A percentile compares a stretch with the other conserved stretches of the same genome.
Conservation (phyloP, 37 sponge, comb jelly and placozoan genomes). For the Axinella damicornis region DNA sequence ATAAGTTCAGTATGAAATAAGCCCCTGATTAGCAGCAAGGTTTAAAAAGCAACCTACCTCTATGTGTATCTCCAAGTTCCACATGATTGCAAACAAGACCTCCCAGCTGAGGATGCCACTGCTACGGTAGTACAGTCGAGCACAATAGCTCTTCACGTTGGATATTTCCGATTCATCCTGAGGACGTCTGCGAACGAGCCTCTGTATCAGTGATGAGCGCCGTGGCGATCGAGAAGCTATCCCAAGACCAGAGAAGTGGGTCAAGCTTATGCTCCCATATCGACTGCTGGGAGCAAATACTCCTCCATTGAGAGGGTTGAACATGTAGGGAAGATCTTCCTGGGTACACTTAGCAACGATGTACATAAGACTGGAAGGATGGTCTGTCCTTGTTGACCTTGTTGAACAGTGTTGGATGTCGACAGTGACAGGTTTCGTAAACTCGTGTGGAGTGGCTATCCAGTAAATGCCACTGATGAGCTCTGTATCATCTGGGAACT, state of each 20-base stretch:
- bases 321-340: background rate
- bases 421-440: background rate
- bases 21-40: too few species aligned
- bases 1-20: too few species aligned
- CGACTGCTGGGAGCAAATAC: background rate
- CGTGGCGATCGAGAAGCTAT: too few species aligned
- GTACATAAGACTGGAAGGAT: background rate
- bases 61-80: too few species aligned
- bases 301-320: background rate
- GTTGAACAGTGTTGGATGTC: background rate
- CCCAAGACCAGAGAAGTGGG: background rate
- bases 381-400: background rate
- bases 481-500: background rate
- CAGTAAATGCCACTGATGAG: slow-evolving; percentile 4
- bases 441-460: background rate
- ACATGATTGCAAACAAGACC: too few species aligned
- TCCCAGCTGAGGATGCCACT: too few species aligned
- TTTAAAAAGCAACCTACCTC: too few species aligned
- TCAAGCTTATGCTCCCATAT: background rate
- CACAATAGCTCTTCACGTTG: too few species aligned
- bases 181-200: too few species aligned
- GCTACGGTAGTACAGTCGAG: too few species aligned
- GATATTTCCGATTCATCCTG: too few species aligned
- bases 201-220: too few species aligned
- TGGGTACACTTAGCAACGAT: background rate